A percentile compares a stretch with the other conserved stretches of the same genome.
These are phyloP conservation scores for Drosophila yakuba DNA, from an alignment of 1,140 invertebrate species.

Conservation along the genomic window DNA sequence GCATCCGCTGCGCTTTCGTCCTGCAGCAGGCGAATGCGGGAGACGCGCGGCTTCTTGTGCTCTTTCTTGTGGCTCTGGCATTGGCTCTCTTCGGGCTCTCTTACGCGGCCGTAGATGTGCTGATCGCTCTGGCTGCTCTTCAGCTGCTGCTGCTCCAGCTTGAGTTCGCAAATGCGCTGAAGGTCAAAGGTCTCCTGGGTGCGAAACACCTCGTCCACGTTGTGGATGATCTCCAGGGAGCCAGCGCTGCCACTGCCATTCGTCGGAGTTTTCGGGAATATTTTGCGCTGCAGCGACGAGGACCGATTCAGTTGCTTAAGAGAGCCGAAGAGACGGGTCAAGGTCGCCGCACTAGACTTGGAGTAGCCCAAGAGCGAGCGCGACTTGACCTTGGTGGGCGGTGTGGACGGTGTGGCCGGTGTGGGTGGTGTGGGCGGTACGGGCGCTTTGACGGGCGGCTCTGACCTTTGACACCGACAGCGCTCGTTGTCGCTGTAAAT, in stretches of 20 bases:
- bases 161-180: constrained; percentile 73
- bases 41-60: constrained; percentile 56
- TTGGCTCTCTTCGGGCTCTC: constrained; percentile 3
- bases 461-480: constrained; percentile 39
- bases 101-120: constrained; percentile 74
- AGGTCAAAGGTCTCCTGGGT: constrained; percentile 79
- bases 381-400: constrained; percentile 45
- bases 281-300: constrained; percentile 54
- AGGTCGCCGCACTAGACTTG: constrained; percentile 65
- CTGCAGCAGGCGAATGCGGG: constrained; percentile 57
- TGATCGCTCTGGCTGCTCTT: constrained; percentile 73
- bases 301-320: constrained; percentile 71
- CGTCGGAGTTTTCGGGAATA: constrained; percentile 25
- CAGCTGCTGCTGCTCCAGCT: constrained; percentile 53
- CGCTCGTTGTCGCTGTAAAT: constrained; percentile 69
- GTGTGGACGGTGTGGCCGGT: neutral
- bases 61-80: neutral
- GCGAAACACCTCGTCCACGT: constrained; percentile 78
- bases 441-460: neutral
- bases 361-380: constrained; percentile 61
- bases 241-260: constrained; percentile 14
- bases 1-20: neutral
- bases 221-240: constrained; percentile 77
- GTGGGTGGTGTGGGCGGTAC: constrained; percentile 9
- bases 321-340: constrained; percentile 70